Conservation (phyloP, 2,113 vertebrate genomes). For the Climacteris rufus region DNA sequence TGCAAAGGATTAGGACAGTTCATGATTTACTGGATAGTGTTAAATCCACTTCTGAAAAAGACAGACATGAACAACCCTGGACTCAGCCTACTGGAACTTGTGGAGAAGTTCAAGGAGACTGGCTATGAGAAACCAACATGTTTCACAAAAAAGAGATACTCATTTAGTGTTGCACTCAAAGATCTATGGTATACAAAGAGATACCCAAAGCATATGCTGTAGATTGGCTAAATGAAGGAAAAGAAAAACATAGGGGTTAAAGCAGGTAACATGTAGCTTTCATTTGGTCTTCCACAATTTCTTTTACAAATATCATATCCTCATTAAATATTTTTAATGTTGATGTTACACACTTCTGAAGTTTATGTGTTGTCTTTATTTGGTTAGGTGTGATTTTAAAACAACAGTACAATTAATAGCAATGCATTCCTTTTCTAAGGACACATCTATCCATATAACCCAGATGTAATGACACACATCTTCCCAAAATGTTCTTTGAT, state of each 20-base stretch:
- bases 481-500: neutral
- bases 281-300: neutral
- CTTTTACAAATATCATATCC: neutral
- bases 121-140: neutral
- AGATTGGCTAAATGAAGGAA: neutral
- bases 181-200: neutral
- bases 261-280: neutral
- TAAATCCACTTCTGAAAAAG: neutral
- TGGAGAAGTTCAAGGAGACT: neutral
- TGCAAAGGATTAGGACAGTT: neutral
- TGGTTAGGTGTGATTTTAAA: neutral
- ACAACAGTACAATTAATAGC: neutral
- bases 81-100: neutral
- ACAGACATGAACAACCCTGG: neutral
- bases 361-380: neutral
- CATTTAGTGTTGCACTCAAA: neutral
- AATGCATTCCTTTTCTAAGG: neutral
- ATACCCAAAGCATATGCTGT: neutral
- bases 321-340: neutral
- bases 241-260: neutral
- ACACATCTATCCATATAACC: neutral
- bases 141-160: neutral
- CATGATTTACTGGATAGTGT: neutral
- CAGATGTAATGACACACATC: neutral
- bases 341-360: neutral